Evolutionary conservation across 2,113 vertebrate species (phyloP).

Genomic region (Himantopus leucocephalus): DNA sequence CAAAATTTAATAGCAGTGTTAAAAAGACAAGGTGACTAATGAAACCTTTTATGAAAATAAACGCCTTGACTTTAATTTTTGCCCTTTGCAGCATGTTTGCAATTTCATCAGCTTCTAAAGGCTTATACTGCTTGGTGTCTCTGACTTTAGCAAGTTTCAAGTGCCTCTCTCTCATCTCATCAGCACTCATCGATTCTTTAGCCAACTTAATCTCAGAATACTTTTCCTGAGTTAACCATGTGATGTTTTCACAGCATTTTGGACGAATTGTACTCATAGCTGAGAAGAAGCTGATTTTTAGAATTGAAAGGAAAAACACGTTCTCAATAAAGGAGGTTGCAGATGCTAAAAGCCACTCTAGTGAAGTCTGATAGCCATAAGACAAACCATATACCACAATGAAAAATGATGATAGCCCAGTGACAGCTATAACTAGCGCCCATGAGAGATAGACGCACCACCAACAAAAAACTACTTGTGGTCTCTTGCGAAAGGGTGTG

Average conservation of each 20-base stretch:
- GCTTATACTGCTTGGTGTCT: slow-evolving; percentile 26
- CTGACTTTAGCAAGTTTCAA: neutral
- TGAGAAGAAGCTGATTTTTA: slow-evolving; percentile 20
- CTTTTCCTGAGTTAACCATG: slow-evolving; percentile 36
- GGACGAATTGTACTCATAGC: neutral
- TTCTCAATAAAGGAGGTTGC: slow-evolving; percentile 51
- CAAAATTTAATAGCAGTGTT: slow-evolving; percentile 21
- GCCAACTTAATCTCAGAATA: neutral
- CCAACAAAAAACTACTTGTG: rapidly evolving
- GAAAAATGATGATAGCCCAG: slow-evolving; percentile 43
- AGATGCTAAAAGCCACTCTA: slow-evolving; percentile 72
- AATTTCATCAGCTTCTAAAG: slow-evolving; percentile 48
- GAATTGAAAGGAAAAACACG: slow-evolving; percentile 48
- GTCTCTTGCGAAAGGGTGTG: neutral
- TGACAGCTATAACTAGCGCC: slow-evolving; percentile 30
- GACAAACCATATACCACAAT: slow-evolving; percentile 73
- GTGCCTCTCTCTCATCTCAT: neutral
- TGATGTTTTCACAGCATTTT: slow-evolving; percentile 49
- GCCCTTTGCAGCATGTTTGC: slow-evolving; percentile 15
- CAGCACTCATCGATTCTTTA: neutral
- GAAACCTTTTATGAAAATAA: neutral
- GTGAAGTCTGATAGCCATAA: slow-evolving; percentile 64
- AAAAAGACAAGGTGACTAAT: slow-evolving; percentile 54
- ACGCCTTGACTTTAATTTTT: neutral
- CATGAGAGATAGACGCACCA: slow-evolving; percentile 39